Percentiles rank a stretch among this genome's conserved stretches.
phyloP scores from a whole-genome alignment of 2,797 vertebrate species.

The Odontamblyopus lacepedii region DNA sequence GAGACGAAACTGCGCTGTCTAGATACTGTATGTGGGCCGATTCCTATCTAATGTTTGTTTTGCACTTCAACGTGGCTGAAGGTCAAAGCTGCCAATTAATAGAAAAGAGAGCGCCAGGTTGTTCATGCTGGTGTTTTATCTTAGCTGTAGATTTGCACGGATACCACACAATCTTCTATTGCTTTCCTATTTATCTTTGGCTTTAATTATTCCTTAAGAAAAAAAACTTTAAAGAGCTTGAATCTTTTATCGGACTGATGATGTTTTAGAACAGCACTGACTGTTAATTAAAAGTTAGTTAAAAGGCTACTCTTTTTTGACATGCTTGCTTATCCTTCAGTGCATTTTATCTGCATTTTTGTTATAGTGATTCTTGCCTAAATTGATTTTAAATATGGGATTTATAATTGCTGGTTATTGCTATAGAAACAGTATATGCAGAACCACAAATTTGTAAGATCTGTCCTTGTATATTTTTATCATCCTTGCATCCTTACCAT shows the following conservation, averaged over 20 bases:
- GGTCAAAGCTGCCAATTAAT: constrained; percentile 64
- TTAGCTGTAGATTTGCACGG: constrained; percentile 16
- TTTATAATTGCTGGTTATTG: neutral
- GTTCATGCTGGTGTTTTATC: constrained; percentile 37
- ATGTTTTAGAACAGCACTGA: too few relatives aligned
- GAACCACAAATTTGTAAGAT: neutral
- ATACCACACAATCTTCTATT: constrained; percentile 15
- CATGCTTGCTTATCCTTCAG: constrained; percentile 37
- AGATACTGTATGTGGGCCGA: constrained; percentile 31
- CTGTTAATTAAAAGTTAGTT: neutral
- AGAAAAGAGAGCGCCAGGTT: constrained; percentile 15
- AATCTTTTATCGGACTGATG: too few relatives aligned
- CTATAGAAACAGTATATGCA: neutral
- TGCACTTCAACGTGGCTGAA: constrained; percentile 47
- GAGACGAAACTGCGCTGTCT: constrained; percentile 21
- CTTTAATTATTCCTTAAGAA: constrained; percentile 7
- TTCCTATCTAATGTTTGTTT: constrained; percentile 54
- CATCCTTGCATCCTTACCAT: neutral
- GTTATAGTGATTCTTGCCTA: neutral
- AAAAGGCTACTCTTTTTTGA: constrained; percentile 8
- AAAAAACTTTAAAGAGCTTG: too few relatives aligned
- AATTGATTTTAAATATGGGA: neutral
- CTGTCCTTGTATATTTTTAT: neutral
- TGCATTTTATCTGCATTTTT: neutral
- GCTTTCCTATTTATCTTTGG: constrained; percentile 4